Evolutionary conservation across 2,888 invertebrate genomes (phyloP), one percentile per base, ranked within the genome.

Genomic region (Dolichopus griseipennis): DNA sequence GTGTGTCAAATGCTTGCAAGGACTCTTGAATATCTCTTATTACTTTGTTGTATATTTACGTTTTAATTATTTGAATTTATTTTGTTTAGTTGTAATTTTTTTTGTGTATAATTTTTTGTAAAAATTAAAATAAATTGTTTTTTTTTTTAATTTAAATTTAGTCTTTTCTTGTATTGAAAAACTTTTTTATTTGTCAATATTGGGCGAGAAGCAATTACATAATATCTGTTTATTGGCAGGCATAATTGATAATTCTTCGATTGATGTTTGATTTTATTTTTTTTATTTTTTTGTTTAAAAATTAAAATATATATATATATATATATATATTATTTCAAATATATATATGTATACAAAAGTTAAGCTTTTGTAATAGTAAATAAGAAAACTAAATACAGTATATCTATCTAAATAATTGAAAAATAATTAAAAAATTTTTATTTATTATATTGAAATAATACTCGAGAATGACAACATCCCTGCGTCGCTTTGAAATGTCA

Each of bases 171-270:
- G 52, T 15, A 52, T 52, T 52, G n/a, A 52, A 52, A 52, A 52
- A 52, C 52, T 18, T 27, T 27, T 52, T 52, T 52, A 52, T 52
- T 52, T 52, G 52, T 52, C 52, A n/a, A 52, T 52, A 52, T 18
- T 52, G 52, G 52, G 52, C 52, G 52, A 52, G 52, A 52, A 52
- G 52, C 52, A 12, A 12, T 52, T 52, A 12, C 15, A 41, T 12
- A n/a, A n/a, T n/a, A 52, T 52, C 52, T 52, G 52, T 52, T 10
- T 41, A 41, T 41, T 52, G 52, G 52, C 52, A 52, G 52, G 52
- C 52, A 52, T 52, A 52, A 52, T 52, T 52, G 18, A 52, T 52
- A 52, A 52, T 52, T 52, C 18, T 15, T 18, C 2, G n/a, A 18
- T 52, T 52, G 6, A n/a, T 52, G 18, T 18, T 52, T 52, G 52